A percentile compares a stretch with the other conserved stretches of the same genome.
phyloP scores from a whole-genome alignment of 2,888 invertebrate genomes.

The Aethes cnicana region DNA sequence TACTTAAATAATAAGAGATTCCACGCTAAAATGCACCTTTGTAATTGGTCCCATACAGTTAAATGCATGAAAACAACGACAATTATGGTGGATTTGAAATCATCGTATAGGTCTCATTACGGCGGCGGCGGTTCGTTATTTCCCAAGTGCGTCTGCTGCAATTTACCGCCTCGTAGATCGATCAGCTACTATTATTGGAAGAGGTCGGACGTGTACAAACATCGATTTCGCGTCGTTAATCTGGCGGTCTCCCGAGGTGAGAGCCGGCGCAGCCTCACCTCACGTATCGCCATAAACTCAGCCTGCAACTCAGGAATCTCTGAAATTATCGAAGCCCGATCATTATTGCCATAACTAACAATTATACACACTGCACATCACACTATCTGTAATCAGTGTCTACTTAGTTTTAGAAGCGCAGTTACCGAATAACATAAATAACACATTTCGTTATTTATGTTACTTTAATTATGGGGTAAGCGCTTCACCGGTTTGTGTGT shows the following conservation, averaged over 20 bases:
- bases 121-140: constrained; percentile 59
- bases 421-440: constrained; percentile 27
- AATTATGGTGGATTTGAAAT: constrained; percentile 56
- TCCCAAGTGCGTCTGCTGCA: constrained; percentile 69
- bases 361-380: constrained; percentile 27
- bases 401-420: constrained; percentile 24
- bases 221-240: constrained; percentile 79
- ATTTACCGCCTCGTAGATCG: constrained; percentile 74
- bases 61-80: constrained; percentile 58
- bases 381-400: constrained; percentile 25
- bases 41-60: constrained; percentile 33
- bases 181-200: constrained; percentile 78
- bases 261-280: constrained; percentile 69
- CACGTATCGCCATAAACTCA: constrained; percentile 68
- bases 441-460: constrained; percentile 24
- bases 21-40: too few relatives aligned
- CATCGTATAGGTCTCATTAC: constrained; percentile 39
- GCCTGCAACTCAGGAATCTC: constrained; percentile 62
- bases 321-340: constrained; percentile 42
- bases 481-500: constrained; percentile 8
- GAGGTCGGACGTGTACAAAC: constrained; percentile 82
- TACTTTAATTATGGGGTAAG: constrained; percentile 21
- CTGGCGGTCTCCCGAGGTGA: constrained; percentile 65
- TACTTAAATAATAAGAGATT: too few relatives aligned
- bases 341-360: constrained; percentile 38